These are phyloP conservation scores for Acronicta leporina DNA, from an alignment of 2,888 invertebrate genomes.

Conservation along the genomic window DNA sequence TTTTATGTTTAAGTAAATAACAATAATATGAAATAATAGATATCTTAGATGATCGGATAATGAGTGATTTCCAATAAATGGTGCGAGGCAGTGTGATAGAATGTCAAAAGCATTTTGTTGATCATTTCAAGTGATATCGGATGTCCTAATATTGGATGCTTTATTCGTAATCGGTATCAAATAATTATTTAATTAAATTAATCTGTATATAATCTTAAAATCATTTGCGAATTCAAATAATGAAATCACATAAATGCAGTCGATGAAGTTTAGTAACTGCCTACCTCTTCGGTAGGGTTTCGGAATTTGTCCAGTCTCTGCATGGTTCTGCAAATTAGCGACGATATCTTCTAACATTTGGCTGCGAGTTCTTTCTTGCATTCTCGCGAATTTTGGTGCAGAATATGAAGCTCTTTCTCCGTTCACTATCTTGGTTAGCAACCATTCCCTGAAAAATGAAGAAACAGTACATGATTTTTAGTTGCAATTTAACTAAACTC, in stretches of 20 bases:
- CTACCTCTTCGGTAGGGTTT: conserved; percentile 96
- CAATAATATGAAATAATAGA: too few species aligned
- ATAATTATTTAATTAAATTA: too few species aligned
- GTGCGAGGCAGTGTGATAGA: too few species aligned
- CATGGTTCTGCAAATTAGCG: conserved; percentile 97
- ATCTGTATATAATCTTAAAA: too few species aligned
- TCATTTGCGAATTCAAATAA: too few species aligned
- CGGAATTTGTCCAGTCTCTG: conserved; percentile 98
- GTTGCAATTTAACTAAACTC: neutral
- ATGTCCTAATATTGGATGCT: too few species aligned
- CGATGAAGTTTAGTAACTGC: neutral
- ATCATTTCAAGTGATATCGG: too few species aligned
- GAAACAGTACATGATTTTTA: neutral
- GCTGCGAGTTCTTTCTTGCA: conserved; percentile 97
- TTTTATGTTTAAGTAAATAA: too few species aligned
- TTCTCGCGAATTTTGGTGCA: conserved; percentile 97
- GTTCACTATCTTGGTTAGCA: conserved; percentile 97
- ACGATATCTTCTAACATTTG: conserved; percentile 98
- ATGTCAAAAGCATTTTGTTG: too few species aligned
- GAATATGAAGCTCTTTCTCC: conserved; percentile 98
- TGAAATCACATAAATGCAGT: neutral
- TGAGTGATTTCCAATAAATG: too few species aligned
- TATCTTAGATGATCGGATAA: too few species aligned
- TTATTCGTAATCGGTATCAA: too few species aligned
- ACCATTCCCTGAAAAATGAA: conserved; percentile 93